phyloP scores from a whole-genome alignment of 2,888 invertebrate genomes.

The Diploptera punctata region DNA sequence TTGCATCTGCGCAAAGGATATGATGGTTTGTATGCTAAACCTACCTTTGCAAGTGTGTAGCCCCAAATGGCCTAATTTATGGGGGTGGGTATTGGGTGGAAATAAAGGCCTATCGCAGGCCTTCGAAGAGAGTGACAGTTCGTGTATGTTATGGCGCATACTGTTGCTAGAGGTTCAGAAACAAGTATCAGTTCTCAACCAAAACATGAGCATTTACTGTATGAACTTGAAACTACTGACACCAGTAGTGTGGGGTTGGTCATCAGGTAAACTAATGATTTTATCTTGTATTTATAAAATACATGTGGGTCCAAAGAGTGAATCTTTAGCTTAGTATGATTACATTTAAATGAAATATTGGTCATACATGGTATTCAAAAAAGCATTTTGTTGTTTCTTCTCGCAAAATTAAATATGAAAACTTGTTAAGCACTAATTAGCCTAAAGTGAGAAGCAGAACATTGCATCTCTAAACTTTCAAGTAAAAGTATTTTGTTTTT shows the following conservation, averaged over 20 bases:
- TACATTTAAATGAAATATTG: too few relatives aligned
- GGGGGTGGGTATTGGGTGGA: neutral
- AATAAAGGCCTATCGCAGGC: neutral
- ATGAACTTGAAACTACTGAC: slow-evolving; percentile 57
- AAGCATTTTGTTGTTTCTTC: too few relatives aligned
- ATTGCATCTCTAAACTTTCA: too few relatives aligned
- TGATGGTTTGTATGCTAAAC: neutral
- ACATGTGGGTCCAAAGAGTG: too few relatives aligned
- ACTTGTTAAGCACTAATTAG: too few relatives aligned
- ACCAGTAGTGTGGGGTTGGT: slow-evolving; percentile 56
- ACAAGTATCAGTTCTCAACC: slow-evolving; percentile 44
- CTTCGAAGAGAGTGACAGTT: neutral
- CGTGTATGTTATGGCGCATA: slow-evolving; percentile 26
- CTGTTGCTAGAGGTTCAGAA: slow-evolving; percentile 34
- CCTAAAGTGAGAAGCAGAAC: too few relatives aligned
- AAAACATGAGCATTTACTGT: slow-evolving; percentile 56
- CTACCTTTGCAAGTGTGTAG: neutral
- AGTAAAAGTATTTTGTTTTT: too few relatives aligned
- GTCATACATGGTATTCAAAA: too few relatives aligned
- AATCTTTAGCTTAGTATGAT: too few relatives aligned
- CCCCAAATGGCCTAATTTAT: neutral
- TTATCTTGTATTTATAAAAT: too few relatives aligned
- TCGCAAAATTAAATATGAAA: too few relatives aligned
- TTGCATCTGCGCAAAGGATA: slow-evolving; percentile 36
- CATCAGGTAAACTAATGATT: slow-evolving; percentile 58